Evolutionary conservation across 2,113 vertebrate species (phyloP).

Genomic region (Acanthochromis polyacanthus): DNA sequence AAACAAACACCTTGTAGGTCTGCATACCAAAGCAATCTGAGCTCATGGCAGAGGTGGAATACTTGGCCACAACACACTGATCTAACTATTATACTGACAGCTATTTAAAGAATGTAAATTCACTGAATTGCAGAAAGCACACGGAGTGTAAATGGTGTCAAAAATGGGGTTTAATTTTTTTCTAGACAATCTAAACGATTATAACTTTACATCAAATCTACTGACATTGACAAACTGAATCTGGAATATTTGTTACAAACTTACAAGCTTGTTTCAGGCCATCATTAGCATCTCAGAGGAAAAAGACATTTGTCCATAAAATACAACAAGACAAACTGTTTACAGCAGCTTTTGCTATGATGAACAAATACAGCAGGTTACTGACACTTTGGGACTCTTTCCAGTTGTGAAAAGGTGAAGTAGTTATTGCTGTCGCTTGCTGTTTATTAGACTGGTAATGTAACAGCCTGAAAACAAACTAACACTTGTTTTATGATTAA

Average conservation of each 20-base stretch:
- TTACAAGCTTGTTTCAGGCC: neutral
- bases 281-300: neutral
- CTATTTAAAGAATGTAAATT: neutral
- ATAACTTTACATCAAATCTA: neutral
- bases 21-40: neutral
- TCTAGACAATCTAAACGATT: too few species aligned
- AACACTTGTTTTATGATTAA: neutral
- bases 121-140: neutral
- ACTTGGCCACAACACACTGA: neutral
- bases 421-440: neutral
- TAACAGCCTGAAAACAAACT: neutral
- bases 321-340: neutral
- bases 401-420: neutral
- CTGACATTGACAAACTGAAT: too few species aligned
- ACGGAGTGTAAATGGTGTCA: neutral
- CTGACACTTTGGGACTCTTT: neutral
- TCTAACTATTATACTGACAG: neutral
- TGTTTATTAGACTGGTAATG: neutral
- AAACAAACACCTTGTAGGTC: neutral
- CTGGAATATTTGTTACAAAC: too few species aligned
- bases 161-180: neutral
- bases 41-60: neutral
- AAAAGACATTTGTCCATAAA: neutral
- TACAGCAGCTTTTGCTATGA: neutral
- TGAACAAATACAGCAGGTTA: neutral